A percentile compares a stretch with the other conserved stretches of the same genome.
These are phyloP conservation scores for Acipenser oxyrinchus DNA, from an alignment of 2,797 vertebrate species.

Conservation along the genomic window DNA sequence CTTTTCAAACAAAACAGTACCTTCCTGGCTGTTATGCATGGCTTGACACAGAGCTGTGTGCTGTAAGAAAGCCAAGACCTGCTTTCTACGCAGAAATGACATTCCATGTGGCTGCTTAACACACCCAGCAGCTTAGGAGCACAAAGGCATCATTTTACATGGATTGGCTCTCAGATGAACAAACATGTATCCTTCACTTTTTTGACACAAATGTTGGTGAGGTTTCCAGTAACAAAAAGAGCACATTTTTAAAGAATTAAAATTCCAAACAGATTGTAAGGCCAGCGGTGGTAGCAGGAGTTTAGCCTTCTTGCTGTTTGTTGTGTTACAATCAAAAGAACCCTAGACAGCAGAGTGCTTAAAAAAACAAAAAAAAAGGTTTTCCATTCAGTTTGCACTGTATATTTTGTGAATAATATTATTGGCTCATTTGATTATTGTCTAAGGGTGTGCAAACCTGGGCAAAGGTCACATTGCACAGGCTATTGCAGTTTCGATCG, in stretches of 20 bases:
- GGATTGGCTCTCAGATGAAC: conserved; percentile 15
- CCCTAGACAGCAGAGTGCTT: too few species aligned
- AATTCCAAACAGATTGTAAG: too few species aligned
- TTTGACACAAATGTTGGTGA: conserved; percentile 23
- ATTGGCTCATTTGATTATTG: too few species aligned
- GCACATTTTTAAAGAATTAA: too few species aligned
- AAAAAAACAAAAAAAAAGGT: too few species aligned
- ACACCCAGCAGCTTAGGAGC: conserved; percentile 22
- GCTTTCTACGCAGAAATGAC: conserved; percentile 24
- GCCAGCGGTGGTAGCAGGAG: conserved; percentile 5
- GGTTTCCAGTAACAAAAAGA: conserved; percentile 24
- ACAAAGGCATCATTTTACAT: conserved; percentile 26
- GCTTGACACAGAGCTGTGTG: background rate
- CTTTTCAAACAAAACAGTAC: background rate
- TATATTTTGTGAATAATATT: too few species aligned
- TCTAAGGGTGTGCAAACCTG: too few species aligned
- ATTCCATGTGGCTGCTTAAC: conserved; percentile 16
- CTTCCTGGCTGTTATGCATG: conserved; percentile 20
- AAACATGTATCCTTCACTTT: conserved; percentile 12
- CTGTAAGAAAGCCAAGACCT: conserved; percentile 24
- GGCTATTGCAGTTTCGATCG: background rate
- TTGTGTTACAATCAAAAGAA: background rate
- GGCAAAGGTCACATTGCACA: background rate
- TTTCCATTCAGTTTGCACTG: too few species aligned
- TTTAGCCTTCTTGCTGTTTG: background rate